Evolutionary conservation across 2,888 invertebrate species (phyloP), one percentile per base, ranked within the genome.

Genomic region (Rhamnusium bicolor): DNA sequence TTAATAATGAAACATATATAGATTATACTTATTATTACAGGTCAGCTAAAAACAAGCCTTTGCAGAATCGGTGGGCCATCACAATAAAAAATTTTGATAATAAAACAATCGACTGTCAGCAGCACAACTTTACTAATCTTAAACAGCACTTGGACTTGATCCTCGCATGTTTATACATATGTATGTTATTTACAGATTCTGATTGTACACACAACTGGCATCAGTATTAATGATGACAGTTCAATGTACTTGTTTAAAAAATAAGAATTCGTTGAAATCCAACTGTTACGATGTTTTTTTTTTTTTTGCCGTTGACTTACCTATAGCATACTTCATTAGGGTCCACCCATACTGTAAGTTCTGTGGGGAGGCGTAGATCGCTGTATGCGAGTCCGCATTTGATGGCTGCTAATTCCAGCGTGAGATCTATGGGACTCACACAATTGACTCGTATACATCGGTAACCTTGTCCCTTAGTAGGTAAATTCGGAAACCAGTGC

Each of bases 311-410:
- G 69, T 46, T 53, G 14, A 74, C 82, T 84, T 79, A 87, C 88
- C 88, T 87, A 82, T 88, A 88, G 86, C 88, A 88, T 81, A 94
- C 94, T 88, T 94, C 94, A 80, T 90, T 89, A 1, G 94, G 94
- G 85, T 94, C 94, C 76, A 94, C 92, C 94, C 94, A 94, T 88
- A 94, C 91, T 29, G 94, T 94, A 14, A 94, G 89, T 87, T 94
- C 94, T 81, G 90, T 90, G 24, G 94, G 94, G 76, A 94, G 90
- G 70, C 91, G 90, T 72, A 93, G 88, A 78, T 91, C 88, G 73
- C 90, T 89, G 75, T 92, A 91, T 74, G 90, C 86, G 47, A 93
- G 88, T 67, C 93, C 94, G 82, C 91, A 91, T 80, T 90, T 90
- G 69, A 89, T 89, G 29, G 92, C 93, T 27, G 93, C 94, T 84